Evolutionary conservation across 2,113 vertebrate genomes (phyloP).

Genomic region (Aythya baeri): DNA sequence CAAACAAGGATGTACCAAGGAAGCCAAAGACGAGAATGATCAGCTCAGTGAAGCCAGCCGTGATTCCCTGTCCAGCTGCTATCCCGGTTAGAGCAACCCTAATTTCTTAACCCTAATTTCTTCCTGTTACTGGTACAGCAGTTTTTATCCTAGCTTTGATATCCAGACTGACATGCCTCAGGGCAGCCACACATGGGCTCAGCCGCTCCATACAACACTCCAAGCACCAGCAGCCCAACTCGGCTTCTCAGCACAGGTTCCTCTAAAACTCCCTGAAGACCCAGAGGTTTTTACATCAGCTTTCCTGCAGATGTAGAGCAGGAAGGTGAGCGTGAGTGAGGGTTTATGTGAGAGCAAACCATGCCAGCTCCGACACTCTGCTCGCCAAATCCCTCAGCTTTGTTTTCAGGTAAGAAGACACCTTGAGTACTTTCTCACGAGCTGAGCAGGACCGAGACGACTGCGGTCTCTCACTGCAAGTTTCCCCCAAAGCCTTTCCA

Average conservation of each 20-base stretch:
- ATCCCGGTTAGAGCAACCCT: no score
- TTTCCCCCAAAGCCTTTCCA: not conserved
- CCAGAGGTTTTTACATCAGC: not conserved
- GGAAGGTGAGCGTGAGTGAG: not conserved
- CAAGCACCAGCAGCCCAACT: not conserved
- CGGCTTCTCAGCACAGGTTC: not conserved
- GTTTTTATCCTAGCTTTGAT: not conserved
- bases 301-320: no score
- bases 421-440: rapidly evolving
- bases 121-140: not conserved
- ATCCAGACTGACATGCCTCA: not conserved
- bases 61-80: rapidly evolving
- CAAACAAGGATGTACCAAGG: not conserved
- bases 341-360: not conserved
- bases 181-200: not conserved
- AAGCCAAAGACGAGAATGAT: not conserved
- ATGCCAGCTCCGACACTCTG: not conserved
- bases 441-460: not conserved
- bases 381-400: not conserved
- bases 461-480: not conserved
- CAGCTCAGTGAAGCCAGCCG: not conserved
- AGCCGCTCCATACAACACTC: no score
- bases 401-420: not conserved
- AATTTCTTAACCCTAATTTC: no score
- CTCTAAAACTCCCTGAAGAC: not conserved